Evolutionary conservation across 2,113 vertebrate species (phyloP), one percentile per base, ranked within the genome.

Genomic region (Axis porcinus): DNA sequence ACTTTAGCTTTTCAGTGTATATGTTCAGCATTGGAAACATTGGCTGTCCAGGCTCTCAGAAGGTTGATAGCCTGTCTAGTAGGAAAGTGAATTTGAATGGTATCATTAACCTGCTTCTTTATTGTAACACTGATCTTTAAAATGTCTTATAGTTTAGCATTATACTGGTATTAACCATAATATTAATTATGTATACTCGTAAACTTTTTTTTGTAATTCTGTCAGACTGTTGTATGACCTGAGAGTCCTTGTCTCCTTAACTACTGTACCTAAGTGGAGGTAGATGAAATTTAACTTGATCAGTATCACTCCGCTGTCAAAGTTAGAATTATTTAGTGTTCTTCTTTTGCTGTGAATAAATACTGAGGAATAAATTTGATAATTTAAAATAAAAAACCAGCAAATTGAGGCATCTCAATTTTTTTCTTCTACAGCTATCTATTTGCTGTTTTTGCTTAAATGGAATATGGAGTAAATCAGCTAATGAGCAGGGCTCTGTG

Each of bases 81-180:
- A 97, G 64, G 70, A 86, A 92, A 83, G 25, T 86, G 45, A 90
- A 25, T 96, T 93, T 86, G 82, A 97, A 62, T 90, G 64, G 58
- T 47, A 25, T 90, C 8, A 81, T 92, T 92, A 94, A 90, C 19
- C 16, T 85, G n/a, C 60, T 88, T 40, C 19, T 87, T 94, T 33
- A 81, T 47, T 96, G 2, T 60, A 76, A 92, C 30, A 78, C 28
- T 54, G n/a, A 79, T 96, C 96, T 89, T n/a, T 78, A 70, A 92
- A 96, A 89, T 79, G 36, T 89, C 52, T 58, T 4, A 91, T 93
- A 62, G 21, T 94, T 96, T 95, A 91, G 62, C 10, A 13, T 45
- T 45, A 14, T 83, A 5, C 7, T 30, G 40, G 5, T 89, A 47
- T 95, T 89, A 91, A 83, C 52, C 19, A 13, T 64, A 30, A 45